These are phyloP conservation scores for Halcyon chelicuti DNA, from an alignment of 2,797 vertebrate genomes.

Conservation along the genomic window DNA sequence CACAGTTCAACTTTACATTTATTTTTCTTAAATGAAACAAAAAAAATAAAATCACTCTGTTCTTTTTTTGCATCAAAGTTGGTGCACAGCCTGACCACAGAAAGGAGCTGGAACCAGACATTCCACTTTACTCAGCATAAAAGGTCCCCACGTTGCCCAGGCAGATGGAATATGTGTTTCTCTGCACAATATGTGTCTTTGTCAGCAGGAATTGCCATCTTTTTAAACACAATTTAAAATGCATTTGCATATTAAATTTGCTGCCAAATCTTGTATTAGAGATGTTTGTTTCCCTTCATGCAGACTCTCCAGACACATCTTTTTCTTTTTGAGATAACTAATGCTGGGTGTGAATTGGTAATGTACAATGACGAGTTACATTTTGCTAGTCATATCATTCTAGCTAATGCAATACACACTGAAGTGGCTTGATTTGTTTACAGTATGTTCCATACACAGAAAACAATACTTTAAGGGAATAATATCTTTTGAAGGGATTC, in stretches of 20 bases:
- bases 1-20: neutral
- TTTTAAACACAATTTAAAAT: conserved; percentile 55
- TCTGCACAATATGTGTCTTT: conserved; percentile 33
- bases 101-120: conserved; percentile 30
- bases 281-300: conserved; percentile 12
- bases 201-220: conserved; percentile 51
- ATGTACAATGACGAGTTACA: neutral
- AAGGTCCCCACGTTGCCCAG: neutral
- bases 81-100: neutral
- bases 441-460: neutral
- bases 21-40: neutral
- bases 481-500: neutral
- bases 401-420: conserved; percentile 9
- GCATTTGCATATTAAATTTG: conserved; percentile 32
- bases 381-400: neutral
- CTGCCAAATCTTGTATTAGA: conserved; percentile 2
- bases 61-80: neutral
- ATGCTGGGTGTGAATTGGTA: neutral
- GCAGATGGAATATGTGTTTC: conserved; percentile 53
- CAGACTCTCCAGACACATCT: neutral
- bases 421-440: neutral
- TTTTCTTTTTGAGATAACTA: neutral
- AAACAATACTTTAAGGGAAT: neutral
- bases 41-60: neutral
- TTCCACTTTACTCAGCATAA: conserved; percentile 57